Base-by-base conservation (phyloP, 2,797 vertebrate species). In the Petrocephalus schoutedeni region DNA sequence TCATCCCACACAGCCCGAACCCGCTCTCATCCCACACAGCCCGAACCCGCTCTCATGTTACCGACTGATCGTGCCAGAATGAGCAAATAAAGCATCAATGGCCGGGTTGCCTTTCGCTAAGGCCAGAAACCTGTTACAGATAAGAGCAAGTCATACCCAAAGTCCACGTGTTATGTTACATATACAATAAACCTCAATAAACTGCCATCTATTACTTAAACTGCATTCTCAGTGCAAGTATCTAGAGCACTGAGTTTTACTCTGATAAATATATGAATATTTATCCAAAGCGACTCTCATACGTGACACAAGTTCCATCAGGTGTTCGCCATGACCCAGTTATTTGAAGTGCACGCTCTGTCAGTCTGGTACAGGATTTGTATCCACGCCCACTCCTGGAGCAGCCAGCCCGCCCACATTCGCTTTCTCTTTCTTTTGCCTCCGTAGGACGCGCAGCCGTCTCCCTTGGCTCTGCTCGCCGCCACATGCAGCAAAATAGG, bases 401-500 rank as follows among this genome's bases (percentile, higher is more conserved):
- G 95, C 95, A 97, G 28, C 8, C 41, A 88, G 95, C 95, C 93
- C 93, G 89, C 96, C 97, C 95, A 96, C 95, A 97, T 88, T 93
- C 94, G 90, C 92, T 90, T 91, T 88, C 61, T 41, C 8, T 86
- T 91, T 85, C 56, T n/a, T 61, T 28, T 88, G 53, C 56, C 85
- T 86, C 23, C 53, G 74, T 77, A 88, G 88, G 88, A 88, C 53
- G 83, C 88, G 10, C 98, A 99, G 94, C 98, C 98, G 91, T 99
- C 98, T 92, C 98, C 98, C 90, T 95, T 99, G 2, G 98, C 98
- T 94, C 95, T 99, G 94, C 96, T 99, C 90, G 98, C 98, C 89
- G 98, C 98, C 92, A 99, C 98, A 93, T 99, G 98, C 97, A 99
- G 98, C 97, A 99, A 99, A 95, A 99, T 99, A 95, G 98, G 98